Base-by-base conservation (phyloP, 53 echinoderm and acorn worm species). In the Crossaster papposus region DNA sequence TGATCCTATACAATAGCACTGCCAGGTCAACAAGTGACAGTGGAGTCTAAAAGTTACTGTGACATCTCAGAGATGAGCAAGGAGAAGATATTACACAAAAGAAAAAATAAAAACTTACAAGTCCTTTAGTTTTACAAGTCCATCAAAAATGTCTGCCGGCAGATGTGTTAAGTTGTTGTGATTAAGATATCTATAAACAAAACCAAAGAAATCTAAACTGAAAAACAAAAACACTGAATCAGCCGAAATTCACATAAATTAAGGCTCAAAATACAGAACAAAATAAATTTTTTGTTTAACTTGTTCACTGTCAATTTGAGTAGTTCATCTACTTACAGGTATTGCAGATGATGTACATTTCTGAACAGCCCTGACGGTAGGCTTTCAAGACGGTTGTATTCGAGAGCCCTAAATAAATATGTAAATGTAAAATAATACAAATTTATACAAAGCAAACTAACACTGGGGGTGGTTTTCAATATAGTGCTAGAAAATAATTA, bases 361-460 rank as follows among this genome's bases (percentile, higher is more conserved):
- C 65, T 82, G 22, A 82, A 82, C 29, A 82, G 37, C 36, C 68
- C 82, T 24, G 82, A 68, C 11, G 65, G 82, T 4, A 82, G 36
- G 54, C 35, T 82, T 23, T 20, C 20, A 17, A 81, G 31, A 20
- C 33, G 35, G 36, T 81, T 81, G 7, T 81, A 1, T 2, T 23
- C 20, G 12, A 81, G 36, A 17, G 0, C 0, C 65, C 81, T 81
- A 12, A 44, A 44, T 7, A 44, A 44, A 44, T 7, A 44, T 44
- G 3, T 29, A 54, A 79, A 23, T 30, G 10, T 28, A 24, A 79
- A 51, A 55, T 26, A 24, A 54, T 9, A 44, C 44, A 44, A 44
- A n/a, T n/a, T n/a, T n/a, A n/a, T n/a, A n/a, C n/a, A 9, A 44
- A 1, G 44, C 5, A 44, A 44, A 44, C 44, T 44, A 1, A 44